Base-by-base conservation (phyloP, 2,888 invertebrate species). In the Asteroscopus sphinx region DNA sequence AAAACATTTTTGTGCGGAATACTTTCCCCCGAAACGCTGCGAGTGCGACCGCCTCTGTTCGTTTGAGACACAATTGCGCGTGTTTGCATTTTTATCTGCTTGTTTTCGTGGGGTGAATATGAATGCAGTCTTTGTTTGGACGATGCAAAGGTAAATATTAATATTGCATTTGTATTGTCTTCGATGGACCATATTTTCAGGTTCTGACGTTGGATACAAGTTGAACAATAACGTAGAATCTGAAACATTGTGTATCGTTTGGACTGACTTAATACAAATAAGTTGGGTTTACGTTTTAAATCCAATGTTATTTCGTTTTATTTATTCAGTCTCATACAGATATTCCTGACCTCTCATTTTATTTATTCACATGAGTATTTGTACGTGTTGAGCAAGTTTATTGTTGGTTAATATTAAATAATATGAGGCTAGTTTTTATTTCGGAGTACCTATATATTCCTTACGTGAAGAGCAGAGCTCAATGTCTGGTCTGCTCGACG, bases 71-170 rank as follows among this genome's bases (percentile, higher is more conserved):
- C 89, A 91, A 93, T 92, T 91, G 92, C 85, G 83, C 86, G 81
- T 91, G 91, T 93, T 93, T 92, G 92, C 93, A 92, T 92, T 92
- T 93, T 92, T 92, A 92, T 92, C 85, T 89, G 89, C 88, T 91
- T 91, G 89, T 91, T 92, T 92, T 93, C 90, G 91, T 90, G 91
- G 87, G 87, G 84, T 85, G 91, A 92, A 93, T 92, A 90, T 88
- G 88, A 90, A 92, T 92, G 85, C 87, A 87, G 82, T 82, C 85
- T 90, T 89, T 90, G 87, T 91, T 87, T 89, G 85, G 83, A 87
- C 85, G 75, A 78, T 84, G 84, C 85, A 84, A 81, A 89, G 86
- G 88, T 90, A 89, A 90, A 92, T 90, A 88, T 87, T 88, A 88
- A 88, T 86, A 86, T 85, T 85, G 82, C 82, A 82, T 80, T 68